Evolutionary conservation across 92 coral and sea anemone species (phyloP).

Genomic region (Zoanthus gigantus): DNA sequence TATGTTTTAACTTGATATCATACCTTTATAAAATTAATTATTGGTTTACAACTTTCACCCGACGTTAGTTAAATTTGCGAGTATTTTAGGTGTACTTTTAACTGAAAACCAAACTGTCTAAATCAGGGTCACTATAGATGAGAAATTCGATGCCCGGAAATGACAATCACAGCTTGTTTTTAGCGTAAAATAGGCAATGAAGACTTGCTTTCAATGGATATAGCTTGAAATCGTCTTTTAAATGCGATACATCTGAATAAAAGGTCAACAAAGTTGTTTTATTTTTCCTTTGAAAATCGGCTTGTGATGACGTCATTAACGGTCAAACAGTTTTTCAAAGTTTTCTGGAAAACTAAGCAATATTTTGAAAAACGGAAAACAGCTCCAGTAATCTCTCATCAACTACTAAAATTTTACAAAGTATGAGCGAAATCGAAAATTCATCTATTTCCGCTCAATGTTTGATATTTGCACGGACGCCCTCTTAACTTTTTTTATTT

Average conservation of each 20-base stretch:
- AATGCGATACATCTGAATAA: conserved; percentile 45
- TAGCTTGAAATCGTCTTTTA: conserved; percentile 41
- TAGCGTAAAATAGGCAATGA: conserved; percentile 34
- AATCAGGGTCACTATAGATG: conserved; percentile 27
- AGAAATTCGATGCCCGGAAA: conserved; percentile 56
- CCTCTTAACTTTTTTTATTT: neutral
- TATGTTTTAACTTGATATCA: conserved; percentile 46
- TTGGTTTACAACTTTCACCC: conserved; percentile 48
- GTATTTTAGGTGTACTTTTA: conserved; percentile 52
- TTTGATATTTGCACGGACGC: conserved; percentile 30
- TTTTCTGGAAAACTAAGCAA: conserved; percentile 36
- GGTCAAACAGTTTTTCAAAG: conserved; percentile 15
- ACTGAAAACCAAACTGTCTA: conserved; percentile 54
- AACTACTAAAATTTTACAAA: conserved; percentile 7
- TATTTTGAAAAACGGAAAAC: conserved; percentile 35
- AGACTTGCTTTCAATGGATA: conserved; percentile 53
- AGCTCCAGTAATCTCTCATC: conserved; percentile 18
- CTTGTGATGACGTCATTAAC: conserved; percentile 36
- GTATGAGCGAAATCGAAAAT: conserved; percentile 39
- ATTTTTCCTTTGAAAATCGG: conserved; percentile 39
- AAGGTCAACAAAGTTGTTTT: conserved; percentile 39
- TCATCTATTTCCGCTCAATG: conserved; percentile 13
- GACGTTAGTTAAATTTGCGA: conserved; percentile 47
- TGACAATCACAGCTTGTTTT: conserved; percentile 53
- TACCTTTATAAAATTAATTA: conserved; percentile 37